phyloP scores from a whole-genome alignment of 2,797 vertebrate species.

The Sebastes umbrosus region DNA sequence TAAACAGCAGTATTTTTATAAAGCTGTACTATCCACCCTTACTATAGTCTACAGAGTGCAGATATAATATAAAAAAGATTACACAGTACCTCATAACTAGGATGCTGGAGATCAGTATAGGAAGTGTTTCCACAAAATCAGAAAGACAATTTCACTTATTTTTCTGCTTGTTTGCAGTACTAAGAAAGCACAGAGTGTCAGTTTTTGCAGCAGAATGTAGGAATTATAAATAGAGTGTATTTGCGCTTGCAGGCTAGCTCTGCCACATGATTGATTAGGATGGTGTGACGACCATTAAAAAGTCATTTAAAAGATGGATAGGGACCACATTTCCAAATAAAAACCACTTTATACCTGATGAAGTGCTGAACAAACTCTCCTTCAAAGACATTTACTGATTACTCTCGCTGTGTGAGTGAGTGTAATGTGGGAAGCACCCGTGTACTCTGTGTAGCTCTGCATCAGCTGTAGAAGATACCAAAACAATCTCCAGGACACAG shows the following conservation, averaged over 20 bases:
- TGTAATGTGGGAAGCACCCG: constrained; percentile 54
- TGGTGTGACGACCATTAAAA: constrained; percentile 87
- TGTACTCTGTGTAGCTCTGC: constrained; percentile 28
- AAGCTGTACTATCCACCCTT: constrained; percentile 16
- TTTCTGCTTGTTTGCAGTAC: constrained; percentile 36
- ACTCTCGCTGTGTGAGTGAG: constrained; percentile 66
- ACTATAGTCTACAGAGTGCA: constrained; percentile 2
- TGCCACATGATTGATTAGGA: constrained; percentile 85
- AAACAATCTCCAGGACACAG: constrained; percentile 14
- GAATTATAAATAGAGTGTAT: constrained; percentile 79
- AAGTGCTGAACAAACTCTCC: constrained; percentile 85
- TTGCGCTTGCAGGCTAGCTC: constrained; percentile 74
- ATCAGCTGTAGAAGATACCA: constrained; percentile 43
- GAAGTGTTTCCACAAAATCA: constrained; percentile 31
- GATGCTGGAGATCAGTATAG: constrained; percentile 3
- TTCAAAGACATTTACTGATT: constrained; percentile 83
- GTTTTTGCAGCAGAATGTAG: constrained; percentile 64
- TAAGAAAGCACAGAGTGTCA: constrained; percentile 40
- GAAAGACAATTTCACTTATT: constrained; percentile 26
- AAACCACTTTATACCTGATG: constrained; percentile 86
- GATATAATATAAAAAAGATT: constrained; percentile 26
- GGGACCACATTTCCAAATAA: constrained; percentile 85
- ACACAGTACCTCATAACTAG: not conserved
- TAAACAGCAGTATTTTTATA: constrained; percentile 22
- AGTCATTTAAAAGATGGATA: constrained; percentile 89